phyloP scores from a whole-genome alignment of 2,888 invertebrate genomes.

The Leptopilina myrica region DNA sequence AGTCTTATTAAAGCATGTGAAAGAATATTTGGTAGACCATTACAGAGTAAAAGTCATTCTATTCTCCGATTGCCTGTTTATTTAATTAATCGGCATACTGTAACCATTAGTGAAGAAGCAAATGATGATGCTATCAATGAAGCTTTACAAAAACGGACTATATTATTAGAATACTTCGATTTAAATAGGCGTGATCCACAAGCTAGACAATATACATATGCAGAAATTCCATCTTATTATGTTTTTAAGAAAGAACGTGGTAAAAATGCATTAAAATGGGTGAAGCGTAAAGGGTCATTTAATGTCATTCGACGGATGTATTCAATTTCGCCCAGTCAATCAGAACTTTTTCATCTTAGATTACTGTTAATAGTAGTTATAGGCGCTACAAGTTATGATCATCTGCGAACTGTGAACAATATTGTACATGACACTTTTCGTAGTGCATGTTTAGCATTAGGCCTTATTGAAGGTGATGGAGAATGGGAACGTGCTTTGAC shows the following conservation, averaged over 20 bases:
- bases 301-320: no score
- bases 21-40: constrained; percentile 50
- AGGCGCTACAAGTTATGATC: no score
- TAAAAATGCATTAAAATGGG: no score
- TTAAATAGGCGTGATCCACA: constrained; percentile 49
- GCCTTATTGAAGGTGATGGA: constrained; percentile 19
- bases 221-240: no score
- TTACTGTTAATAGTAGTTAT: no score
- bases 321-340: no score
- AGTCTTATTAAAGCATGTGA: constrained; percentile 51
- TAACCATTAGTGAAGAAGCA: not conserved
- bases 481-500: no score
- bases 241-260: no score
- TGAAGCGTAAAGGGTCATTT: not conserved
- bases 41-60: constrained; percentile 52
- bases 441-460: constrained; percentile 35
- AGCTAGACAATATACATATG: no score
- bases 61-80: constrained; percentile 45
- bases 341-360: no score
- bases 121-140: not conserved
- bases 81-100: constrained; percentile 46
- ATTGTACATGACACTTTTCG: constrained; percentile 46
- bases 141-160: not conserved
- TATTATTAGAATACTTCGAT: not conserved
- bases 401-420: not conserved